Percentiles rank a stretch among this genome's conserved stretches.
phyloP scores from a whole-genome alignment of 2,797 vertebrate species.

The Chaetophractus vellerosus region DNA sequence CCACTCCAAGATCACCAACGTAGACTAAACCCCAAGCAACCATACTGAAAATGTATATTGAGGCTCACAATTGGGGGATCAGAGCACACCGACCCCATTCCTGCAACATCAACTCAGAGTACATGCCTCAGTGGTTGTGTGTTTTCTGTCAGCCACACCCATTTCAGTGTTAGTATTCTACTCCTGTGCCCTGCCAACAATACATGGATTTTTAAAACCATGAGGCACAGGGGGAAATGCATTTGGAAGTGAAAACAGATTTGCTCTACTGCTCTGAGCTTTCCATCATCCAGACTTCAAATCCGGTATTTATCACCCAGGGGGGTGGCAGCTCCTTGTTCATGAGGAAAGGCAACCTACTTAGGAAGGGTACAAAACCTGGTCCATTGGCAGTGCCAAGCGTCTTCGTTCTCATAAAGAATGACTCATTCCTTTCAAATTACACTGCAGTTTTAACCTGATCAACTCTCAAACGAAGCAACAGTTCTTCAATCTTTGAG shows the following conservation, averaged over 20 bases:
- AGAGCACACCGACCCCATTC: neutral
- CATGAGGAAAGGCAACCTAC: neutral
- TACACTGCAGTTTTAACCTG: constrained; percentile 24
- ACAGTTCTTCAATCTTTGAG: neutral
- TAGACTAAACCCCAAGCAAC: neutral
- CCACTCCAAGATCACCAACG: neutral
- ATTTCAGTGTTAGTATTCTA: neutral
- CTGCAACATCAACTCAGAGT: neutral
- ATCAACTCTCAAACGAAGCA: neutral
- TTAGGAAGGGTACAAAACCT: neutral
- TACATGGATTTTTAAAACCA: neutral
- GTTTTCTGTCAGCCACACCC: neutral
- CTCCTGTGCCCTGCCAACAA: neutral
- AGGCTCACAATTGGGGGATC: neutral
- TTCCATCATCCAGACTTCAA: neutral
- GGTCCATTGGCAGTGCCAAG: neutral
- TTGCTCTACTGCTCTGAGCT: neutral
- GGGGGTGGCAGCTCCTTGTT: neutral
- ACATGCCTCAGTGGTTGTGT: neutral
- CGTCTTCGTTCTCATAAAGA: neutral
- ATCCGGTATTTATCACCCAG: neutral
- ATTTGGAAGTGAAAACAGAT: constrained; percentile 36
- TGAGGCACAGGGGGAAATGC: neutral
- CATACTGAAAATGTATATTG: neutral
- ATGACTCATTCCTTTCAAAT: neutral